A percentile compares a stretch with the other conserved stretches of the same genome.
These are phyloP conservation scores for Florisuga fusca DNA, from an alignment of 2,797 vertebrate species.

Conservation along the genomic window DNA sequence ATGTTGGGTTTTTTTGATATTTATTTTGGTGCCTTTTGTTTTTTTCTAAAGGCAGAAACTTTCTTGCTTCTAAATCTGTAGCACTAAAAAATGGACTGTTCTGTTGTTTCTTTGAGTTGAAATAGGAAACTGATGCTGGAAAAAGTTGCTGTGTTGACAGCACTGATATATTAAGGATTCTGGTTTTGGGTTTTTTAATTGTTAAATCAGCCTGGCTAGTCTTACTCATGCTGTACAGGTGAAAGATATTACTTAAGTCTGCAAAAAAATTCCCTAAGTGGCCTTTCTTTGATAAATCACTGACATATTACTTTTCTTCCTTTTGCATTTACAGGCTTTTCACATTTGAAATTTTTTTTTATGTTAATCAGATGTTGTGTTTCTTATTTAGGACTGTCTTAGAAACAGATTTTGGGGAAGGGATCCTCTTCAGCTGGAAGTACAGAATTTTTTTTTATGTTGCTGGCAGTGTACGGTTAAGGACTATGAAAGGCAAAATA, in stretches of 20 bases:
- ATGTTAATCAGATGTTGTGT: not conserved
- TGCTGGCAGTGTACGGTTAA: not conserved
- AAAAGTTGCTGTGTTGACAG: not conserved
- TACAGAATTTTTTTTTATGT: not conserved
- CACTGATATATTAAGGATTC: not conserved
- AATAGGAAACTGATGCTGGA: not conserved
- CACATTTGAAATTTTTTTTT: not conserved
- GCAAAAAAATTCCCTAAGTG: accelerated
- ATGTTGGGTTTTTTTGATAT: not conserved
- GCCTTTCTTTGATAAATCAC: not conserved
- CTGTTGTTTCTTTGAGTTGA: not conserved
- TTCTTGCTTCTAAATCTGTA: not conserved
- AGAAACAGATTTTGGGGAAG: not conserved
- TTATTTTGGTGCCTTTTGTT: not conserved
- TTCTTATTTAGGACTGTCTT: not conserved
- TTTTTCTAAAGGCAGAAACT: not conserved
- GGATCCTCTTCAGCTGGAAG: not conserved
- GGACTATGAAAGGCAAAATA: not conserved
- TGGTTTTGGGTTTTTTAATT: not conserved
- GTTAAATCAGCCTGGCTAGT: not conserved
- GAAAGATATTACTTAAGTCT: not conserved
- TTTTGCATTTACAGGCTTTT: not conserved
- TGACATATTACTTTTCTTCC: not conserved
- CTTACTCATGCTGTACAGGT: not conserved
- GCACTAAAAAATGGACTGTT: not conserved